phyloP scores from a whole-genome alignment of 2,888 invertebrate species.

The Aethes cnicana region DNA sequence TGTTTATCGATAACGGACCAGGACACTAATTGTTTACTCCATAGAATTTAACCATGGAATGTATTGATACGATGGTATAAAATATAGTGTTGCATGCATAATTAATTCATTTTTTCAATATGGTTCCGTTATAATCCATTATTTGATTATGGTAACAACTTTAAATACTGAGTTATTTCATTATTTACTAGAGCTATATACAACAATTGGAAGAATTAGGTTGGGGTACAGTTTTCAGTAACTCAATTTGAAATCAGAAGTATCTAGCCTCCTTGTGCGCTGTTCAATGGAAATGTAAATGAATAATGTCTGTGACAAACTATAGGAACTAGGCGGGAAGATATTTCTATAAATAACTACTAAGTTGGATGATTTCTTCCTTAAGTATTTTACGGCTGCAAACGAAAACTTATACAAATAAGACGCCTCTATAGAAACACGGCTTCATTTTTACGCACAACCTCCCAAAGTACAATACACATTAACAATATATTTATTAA shows the following conservation, averaged over 20 bases:
- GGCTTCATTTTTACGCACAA: slow-evolving; percentile 63
- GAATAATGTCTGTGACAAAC: slow-evolving; percentile 38
- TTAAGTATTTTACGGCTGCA: slow-evolving; percentile 45
- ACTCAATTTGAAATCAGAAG: slow-evolving; percentile 8
- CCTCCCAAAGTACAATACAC: slow-evolving; percentile 60
- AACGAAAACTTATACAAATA: slow-evolving; percentile 26
- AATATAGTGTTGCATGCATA: slow-evolving; percentile 26
- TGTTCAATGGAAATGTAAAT: slow-evolving; percentile 42
- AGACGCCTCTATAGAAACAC: slow-evolving; percentile 29
- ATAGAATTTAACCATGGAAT: slow-evolving; percentile 14
- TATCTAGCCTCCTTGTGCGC: slow-evolving; percentile 51
- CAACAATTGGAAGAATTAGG: slow-evolving; percentile 48
- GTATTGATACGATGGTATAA: slow-evolving; percentile 15
- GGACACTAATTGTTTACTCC: slow-evolving; percentile 5
- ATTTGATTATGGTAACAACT: slow-evolving; percentile 46
- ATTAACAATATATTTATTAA: slow-evolving; percentile 3
- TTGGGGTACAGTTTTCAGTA: slow-evolving; percentile 1
- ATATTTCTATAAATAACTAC: slow-evolving; percentile 39
- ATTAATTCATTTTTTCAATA: slow-evolving; percentile 36
- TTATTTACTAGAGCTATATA: slow-evolving; percentile 50
- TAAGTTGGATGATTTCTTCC: slow-evolving; percentile 36
- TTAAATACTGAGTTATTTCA: slow-evolving; percentile 41
- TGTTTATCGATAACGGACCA: slow-evolving; percentile 1
- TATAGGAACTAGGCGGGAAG: slow-evolving; percentile 54
- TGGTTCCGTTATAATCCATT: slow-evolving; percentile 37